Base-by-base conservation (phyloP, 2,797 vertebrate species). In the Dermochelys coriacea region DNA sequence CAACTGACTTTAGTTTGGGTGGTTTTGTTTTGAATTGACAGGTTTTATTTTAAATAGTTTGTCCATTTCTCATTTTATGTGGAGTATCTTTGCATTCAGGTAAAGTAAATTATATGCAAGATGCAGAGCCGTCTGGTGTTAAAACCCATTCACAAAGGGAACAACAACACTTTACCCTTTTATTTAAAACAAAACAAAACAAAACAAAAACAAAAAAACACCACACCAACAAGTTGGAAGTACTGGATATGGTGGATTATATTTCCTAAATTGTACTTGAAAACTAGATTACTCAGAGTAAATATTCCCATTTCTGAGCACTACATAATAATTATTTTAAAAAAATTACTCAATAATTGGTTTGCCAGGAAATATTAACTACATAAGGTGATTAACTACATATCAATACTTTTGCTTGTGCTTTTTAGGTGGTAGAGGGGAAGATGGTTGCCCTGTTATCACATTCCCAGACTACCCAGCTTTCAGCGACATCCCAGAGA, bases 401-500 rank as follows among this genome's bases (percentile, higher is more conserved):
- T 0, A 1, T 0, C 8, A 25, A 37, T 0, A 21, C 80, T 91
- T 31, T 47, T 91, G 8, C 71, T 88, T 94, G 4, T 88, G 92
- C 88, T 97, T 91, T 88, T 5, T 95, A 99, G 99, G 99, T 54
- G 99, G 99, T 64, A 98, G 99, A 97, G 99, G 99, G n/a, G 98
- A 98, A 94, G 99, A 99, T 95, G 99, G 99, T 91, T 99, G 99
- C 91, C 99, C 99, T 9, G 98, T 99, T 97, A 99, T 99, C 93
- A 99, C 99, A 82, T 99, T 99, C 98, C 99, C 99, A 81, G 99
- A 99, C 97, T 99, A 99, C 94, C 99, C 99, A 29, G 95, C 98
- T 50, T 99, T 99, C 96, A 98, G 99, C 0, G 99, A 99, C 82
- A 98, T 99, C 96, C 99, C 99, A 0, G 99, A 99, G 88, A 98